These are phyloP conservation scores for Elysia crispata DNA, from an alignment of 2,888 invertebrate genomes.

Conservation along the genomic window DNA sequence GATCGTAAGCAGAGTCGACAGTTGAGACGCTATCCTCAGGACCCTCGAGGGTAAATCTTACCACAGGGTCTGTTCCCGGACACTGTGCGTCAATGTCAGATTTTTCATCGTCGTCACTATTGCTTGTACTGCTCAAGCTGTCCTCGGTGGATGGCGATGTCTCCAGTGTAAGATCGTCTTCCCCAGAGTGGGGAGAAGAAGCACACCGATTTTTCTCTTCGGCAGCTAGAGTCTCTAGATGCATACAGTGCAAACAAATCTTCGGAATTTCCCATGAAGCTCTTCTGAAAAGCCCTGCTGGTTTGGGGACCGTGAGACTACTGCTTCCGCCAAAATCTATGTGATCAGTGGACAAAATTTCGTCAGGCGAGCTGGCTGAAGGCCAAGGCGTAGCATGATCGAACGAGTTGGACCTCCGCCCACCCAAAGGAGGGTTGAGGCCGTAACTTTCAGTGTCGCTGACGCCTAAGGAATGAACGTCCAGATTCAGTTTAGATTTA, in stretches of 20 bases:
- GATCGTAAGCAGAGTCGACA: too few relatives aligned
- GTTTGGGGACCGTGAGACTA: conserved; percentile 53
- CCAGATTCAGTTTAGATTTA: too few relatives aligned
- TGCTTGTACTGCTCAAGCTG: conserved; percentile 31
- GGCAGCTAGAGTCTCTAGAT: conserved; percentile 65
- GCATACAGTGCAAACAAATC: conserved; percentile 73
- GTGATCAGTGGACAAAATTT: conserved; percentile 64
- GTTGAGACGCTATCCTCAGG: too few relatives aligned
- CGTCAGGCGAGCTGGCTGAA: conserved; percentile 62
- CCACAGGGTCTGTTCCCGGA: conserved; percentile 5
- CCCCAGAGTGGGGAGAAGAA: not conserved
- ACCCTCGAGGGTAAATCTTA: too few relatives aligned
- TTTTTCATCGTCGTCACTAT: conserved; percentile 33
- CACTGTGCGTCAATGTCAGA: conserved; percentile 47
- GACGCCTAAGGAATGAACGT: not conserved
- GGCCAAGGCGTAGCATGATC: conserved; percentile 61
- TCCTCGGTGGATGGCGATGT: conserved; percentile 26
- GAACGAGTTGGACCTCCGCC: conserved; percentile 66
- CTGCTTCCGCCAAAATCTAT: not conserved
- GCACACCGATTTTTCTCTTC: too few relatives aligned
- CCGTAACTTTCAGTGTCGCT: conserved; percentile 36
- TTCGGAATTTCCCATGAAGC: conserved; percentile 72
- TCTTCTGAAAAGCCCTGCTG: conserved; percentile 57
- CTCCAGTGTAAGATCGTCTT: conserved; percentile 13
- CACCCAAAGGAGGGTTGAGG: conserved; percentile 21